Evolutionary conservation across 2,888 invertebrate species (phyloP).

Genomic region (Bhutanitis thaidina): DNA sequence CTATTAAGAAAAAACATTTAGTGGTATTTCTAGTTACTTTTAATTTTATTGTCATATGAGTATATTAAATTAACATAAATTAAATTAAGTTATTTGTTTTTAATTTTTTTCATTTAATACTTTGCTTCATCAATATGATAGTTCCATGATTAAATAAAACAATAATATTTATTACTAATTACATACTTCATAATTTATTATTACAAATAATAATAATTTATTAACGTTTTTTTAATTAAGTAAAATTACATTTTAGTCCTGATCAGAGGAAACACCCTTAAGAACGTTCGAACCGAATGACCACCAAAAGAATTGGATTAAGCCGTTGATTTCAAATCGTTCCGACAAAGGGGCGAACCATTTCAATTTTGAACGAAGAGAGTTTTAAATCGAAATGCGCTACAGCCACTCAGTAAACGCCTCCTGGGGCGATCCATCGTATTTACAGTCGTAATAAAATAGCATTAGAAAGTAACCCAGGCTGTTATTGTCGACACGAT

Average conservation of each 20-base stretch:
- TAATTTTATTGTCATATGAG: too few species aligned
- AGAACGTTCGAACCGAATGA: conserved; percentile 17
- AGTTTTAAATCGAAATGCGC: conserved; percentile 63
- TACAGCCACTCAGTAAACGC: conserved; percentile 66
- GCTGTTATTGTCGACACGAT: conserved; percentile 16
- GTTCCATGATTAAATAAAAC: too few species aligned
- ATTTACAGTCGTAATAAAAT: conserved; percentile 75
- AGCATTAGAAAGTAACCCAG: conserved; percentile 52
- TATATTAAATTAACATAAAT: too few species aligned
- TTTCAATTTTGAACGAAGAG: conserved; percentile 73
- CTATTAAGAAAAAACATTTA: too few species aligned
- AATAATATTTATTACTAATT: too few species aligned
- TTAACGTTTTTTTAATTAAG: too few species aligned
- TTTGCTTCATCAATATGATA: too few species aligned
- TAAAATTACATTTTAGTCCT: too few species aligned
- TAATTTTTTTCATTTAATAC: too few species aligned
- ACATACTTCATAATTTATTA: too few species aligned
- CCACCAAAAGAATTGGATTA: conserved; percentile 51
- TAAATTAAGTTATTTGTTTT: too few species aligned
- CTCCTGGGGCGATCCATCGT: conserved; percentile 70
- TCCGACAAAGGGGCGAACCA: conserved; percentile 59
- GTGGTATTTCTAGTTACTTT: too few species aligned
- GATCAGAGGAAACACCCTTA: background rate
- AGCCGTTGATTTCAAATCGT: conserved; percentile 66
- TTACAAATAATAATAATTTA: background rate